phyloP scores from a whole-genome alignment of 2,888 invertebrate genomes.

The Ypsolopha scabrella region DNA sequence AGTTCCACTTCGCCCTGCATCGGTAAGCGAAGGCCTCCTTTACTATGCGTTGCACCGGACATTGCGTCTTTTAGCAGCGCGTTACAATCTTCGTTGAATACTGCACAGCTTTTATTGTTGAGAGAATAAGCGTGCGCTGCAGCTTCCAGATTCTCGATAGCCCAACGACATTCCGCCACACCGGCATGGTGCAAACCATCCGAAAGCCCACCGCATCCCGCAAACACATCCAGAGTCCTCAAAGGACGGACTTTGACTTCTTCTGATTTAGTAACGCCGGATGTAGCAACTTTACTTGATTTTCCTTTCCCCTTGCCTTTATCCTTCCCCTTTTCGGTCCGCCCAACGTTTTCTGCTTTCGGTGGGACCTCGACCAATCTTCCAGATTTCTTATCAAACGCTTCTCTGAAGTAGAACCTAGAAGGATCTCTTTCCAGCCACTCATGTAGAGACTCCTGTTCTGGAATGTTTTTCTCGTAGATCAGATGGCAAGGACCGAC shows the following conservation, averaged over 20 bases:
- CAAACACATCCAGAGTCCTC: conserved; percentile 83
- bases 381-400: conserved; percentile 70
- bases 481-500: conserved; percentile 77
- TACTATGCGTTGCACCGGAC: conserved; percentile 65
- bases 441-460: conserved; percentile 59
- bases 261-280: conserved; percentile 19
- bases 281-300: conserved; percentile 40
- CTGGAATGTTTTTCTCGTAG: conserved; percentile 72
- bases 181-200: conserved; percentile 80
- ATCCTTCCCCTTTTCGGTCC: conserved; percentile 72
- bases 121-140: conserved; percentile 84
- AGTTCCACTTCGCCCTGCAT: conserved; percentile 85
- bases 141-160: conserved; percentile 81
- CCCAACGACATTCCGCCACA: conserved; percentile 80
- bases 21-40: conserved; percentile 72
- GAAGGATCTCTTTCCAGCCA: conserved; percentile 75
- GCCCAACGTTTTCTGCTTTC: conserved; percentile 69
- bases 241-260: conserved; percentile 61
- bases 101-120: conserved; percentile 79
- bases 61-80: conserved; percentile 76
- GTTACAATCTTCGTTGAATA: conserved; percentile 89
- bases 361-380: conserved; percentile 73
- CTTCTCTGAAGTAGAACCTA: conserved; percentile 80
- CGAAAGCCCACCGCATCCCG: conserved; percentile 88
- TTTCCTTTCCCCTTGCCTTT: conserved; percentile 78